Evolutionary conservation across 2,113 vertebrate genomes (phyloP).

Genomic region (Syrrhaptes paradoxus): DNA sequence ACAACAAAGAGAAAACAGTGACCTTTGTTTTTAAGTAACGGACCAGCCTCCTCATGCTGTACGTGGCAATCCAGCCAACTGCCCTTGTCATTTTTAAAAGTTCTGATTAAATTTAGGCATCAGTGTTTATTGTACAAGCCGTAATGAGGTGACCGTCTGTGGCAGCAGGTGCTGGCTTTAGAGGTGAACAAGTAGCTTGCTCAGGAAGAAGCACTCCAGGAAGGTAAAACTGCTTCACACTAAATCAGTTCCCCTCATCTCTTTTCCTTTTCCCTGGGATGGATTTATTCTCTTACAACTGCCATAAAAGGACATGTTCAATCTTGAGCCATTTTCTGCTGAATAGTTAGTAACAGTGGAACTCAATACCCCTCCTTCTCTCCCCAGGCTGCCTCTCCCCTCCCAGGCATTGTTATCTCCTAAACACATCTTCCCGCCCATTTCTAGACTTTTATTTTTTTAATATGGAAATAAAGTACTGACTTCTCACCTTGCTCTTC

Average conservation of each 20-base stretch:
- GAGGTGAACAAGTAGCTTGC: constrained; percentile 26
- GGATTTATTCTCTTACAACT: not conserved
- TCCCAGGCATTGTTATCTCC: not conserved
- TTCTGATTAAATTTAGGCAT: constrained; percentile 80
- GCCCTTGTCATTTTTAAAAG: constrained; percentile 64
- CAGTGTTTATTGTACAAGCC: constrained; percentile 73
- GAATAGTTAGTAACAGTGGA: not conserved
- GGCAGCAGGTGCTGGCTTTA: not conserved
- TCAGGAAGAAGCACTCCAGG: not conserved
- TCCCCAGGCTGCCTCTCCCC: accelerated
- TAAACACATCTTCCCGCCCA: not conserved
- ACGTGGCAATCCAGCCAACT: not conserved
- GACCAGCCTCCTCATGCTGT: constrained; percentile 1
- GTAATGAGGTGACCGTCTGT: constrained; percentile 66
- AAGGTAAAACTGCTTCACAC: not conserved
- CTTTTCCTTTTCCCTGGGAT: not conserved
- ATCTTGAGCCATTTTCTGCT: constrained; percentile 12
- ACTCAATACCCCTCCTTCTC: not conserved
- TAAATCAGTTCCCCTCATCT: not conserved
- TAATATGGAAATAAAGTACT: not conserved
- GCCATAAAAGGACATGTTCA: constrained; percentile 24
- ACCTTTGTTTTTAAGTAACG: constrained; percentile 86
- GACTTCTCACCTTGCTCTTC: constrained; percentile 60
- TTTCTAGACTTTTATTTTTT: not conserved
- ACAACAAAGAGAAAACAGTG: constrained; percentile 70